phyloP scores from a whole-genome alignment of 2,797 vertebrate genomes.

The Poeciliopsis turneri region DNA sequence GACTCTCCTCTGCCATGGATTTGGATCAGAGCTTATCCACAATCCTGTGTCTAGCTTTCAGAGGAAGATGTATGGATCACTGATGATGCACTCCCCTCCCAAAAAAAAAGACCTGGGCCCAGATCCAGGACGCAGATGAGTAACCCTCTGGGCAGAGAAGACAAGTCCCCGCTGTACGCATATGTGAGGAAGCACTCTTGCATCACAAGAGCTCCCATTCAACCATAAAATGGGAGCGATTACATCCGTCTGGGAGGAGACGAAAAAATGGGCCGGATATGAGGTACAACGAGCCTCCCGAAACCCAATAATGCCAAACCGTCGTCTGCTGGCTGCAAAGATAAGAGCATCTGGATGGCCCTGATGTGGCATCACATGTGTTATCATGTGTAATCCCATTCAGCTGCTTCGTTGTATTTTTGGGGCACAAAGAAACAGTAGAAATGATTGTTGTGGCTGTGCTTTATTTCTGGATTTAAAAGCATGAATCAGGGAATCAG shows the following conservation, averaged over 20 bases:
- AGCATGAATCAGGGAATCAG: neutral
- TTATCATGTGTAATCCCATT: slow-evolving; percentile 62
- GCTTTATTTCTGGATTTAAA: slow-evolving; percentile 1
- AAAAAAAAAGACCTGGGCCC: slow-evolving; percentile 61
- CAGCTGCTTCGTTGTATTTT: slow-evolving; percentile 48
- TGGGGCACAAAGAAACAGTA: slow-evolving; percentile 28
- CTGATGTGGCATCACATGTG: slow-evolving; percentile 59
- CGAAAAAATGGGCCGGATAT: slow-evolving; percentile 69
- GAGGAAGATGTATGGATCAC: slow-evolving; percentile 32
- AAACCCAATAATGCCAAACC: slow-evolving; percentile 72
- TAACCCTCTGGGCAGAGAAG: slow-evolving; percentile 38
- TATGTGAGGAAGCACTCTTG: slow-evolving; percentile 40
- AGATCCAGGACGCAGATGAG: slow-evolving; percentile 54
- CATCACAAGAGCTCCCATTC: slow-evolving; percentile 58
- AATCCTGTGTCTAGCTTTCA: slow-evolving; percentile 32
- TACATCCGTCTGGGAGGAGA: slow-evolving; percentile 68
- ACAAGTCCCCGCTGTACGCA: slow-evolving; percentile 35
- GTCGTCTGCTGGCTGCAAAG: slow-evolving; percentile 61
- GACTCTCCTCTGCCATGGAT: slow-evolving; percentile 36
- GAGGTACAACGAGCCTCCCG: slow-evolving; percentile 54
- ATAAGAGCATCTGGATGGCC: slow-evolving; percentile 66
- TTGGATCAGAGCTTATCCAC: slow-evolving; percentile 34
- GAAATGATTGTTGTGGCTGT: neutral
- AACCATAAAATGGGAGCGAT: slow-evolving; percentile 76
- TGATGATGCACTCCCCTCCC: slow-evolving; percentile 39